Evolutionary conservation across 2,113 vertebrate genomes (phyloP).

Genomic region (Sylvia atricapilla): DNA sequence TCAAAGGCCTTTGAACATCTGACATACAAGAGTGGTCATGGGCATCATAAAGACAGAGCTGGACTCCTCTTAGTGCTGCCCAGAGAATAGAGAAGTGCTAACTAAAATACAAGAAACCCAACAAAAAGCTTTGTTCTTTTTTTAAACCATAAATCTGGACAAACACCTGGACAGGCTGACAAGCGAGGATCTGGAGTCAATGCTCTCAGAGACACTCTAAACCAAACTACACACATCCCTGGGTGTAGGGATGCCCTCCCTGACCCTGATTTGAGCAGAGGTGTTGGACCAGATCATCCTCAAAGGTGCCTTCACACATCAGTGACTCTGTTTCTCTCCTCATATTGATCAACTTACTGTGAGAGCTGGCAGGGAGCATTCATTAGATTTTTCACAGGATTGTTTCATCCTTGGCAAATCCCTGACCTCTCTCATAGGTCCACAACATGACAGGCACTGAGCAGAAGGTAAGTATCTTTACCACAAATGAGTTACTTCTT

Average conservation of each 20-base stretch:
- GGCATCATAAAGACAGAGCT: neutral
- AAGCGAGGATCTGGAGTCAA: neutral
- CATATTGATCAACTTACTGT: fast-evolving
- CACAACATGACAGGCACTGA: neutral
- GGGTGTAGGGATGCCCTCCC: neutral
- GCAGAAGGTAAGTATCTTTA: neutral
- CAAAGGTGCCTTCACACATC: neutral
- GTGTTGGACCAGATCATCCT: neutral
- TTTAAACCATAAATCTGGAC: neutral
- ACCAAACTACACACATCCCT: neutral
- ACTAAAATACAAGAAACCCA: neutral
- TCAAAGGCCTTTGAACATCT: neutral
- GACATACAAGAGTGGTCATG: neutral
- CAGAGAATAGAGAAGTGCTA: neutral
- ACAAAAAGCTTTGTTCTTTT: neutral
- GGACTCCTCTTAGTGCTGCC: neutral
- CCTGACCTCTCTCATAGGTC: neutral
- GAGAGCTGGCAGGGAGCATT: neutral
- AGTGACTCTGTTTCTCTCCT: neutral
- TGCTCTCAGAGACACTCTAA: neutral
- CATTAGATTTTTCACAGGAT: neutral
- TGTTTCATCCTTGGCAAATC: neutral
- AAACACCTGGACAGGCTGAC: neutral
- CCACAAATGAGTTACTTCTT: neutral
- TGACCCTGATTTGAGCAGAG: neutral